Evolutionary conservation across 2,888 invertebrate genomes (phyloP).

Genomic region (Drosophila greeni): DNA sequence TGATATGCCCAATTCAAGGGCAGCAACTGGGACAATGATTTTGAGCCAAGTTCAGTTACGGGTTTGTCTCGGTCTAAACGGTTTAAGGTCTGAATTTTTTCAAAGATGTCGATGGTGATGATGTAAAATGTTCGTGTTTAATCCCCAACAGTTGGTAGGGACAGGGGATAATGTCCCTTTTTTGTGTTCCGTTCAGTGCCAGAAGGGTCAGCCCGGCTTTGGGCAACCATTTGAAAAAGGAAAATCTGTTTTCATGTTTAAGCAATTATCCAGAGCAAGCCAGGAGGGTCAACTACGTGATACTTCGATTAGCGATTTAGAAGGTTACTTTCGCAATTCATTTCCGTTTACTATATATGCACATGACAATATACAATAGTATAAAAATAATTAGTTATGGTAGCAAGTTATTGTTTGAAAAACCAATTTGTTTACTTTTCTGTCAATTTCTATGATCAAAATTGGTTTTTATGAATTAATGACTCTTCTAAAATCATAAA

Average conservation of each 20-base stretch:
- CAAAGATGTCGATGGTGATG: conserved; percentile 25
- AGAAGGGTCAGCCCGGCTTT: too few species aligned
- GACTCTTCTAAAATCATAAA: background rate
- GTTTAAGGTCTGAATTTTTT: conserved; percentile 49
- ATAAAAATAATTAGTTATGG: background rate
- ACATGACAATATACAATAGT: too few species aligned
- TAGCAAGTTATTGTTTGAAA: background rate
- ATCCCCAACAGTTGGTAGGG: conserved; percentile 1
- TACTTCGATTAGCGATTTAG: background rate
- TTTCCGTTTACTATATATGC: background rate
- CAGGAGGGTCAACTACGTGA: background rate
- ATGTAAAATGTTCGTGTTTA: conserved; percentile 26
- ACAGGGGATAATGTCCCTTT: background rate
- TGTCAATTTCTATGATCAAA: background rate
- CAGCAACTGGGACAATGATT: too few species aligned
- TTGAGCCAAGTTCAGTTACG: conserved; percentile 47
- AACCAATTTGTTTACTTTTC: background rate
- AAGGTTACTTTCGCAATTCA: background rate
- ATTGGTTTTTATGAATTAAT: background rate
- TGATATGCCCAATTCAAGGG: too few species aligned
- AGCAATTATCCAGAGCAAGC: background rate
- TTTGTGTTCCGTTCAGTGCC: background rate
- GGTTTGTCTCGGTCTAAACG: conserved; percentile 32
- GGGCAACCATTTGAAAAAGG: conserved; percentile 23
- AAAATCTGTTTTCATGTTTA: conserved; percentile 36